Evolutionary conservation across 2,113 vertebrate species (phyloP).

Genomic region (Ahaetulla prasina): DNA sequence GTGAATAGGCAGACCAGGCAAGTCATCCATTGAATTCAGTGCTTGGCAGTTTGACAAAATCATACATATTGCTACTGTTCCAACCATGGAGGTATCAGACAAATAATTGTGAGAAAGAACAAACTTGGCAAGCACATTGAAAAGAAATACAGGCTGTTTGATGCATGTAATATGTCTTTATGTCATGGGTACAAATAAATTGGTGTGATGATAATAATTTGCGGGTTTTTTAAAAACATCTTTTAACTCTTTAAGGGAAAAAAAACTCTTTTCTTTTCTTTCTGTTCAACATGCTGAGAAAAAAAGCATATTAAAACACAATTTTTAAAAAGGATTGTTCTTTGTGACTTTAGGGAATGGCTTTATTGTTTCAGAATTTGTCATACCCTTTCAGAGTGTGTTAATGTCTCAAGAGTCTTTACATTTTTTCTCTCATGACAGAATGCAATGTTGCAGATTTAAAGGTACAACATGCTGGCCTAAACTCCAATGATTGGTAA

Average conservation of each 20-base stretch:
- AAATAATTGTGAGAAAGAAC: background rate
- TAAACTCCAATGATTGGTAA: background rate
- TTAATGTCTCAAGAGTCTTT: background rate
- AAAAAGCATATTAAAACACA: background rate
- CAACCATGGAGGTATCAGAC: background rate
- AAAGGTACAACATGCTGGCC: background rate
- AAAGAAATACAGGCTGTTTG: background rate
- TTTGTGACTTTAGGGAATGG: constrained; percentile 1
- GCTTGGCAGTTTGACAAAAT: background rate
- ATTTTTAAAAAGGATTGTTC: constrained; percentile 2
- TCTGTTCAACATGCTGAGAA: background rate
- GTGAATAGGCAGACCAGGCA: background rate
- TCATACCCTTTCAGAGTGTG: constrained; percentile 10
- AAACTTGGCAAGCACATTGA: background rate
- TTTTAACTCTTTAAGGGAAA: background rate
- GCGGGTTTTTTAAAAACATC: background rate
- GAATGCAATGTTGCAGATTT: background rate
- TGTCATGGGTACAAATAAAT: background rate
- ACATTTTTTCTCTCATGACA: constrained; percentile 13
- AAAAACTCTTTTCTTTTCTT: background rate
- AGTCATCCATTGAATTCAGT: background rate
- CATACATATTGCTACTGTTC: background rate
- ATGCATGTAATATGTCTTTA: background rate
- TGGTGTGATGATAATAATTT: background rate
- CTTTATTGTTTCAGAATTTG: constrained; percentile 12